Conservation (phyloP, 2,797 vertebrate species). For the Lagocephalus sceleratus region DNA sequence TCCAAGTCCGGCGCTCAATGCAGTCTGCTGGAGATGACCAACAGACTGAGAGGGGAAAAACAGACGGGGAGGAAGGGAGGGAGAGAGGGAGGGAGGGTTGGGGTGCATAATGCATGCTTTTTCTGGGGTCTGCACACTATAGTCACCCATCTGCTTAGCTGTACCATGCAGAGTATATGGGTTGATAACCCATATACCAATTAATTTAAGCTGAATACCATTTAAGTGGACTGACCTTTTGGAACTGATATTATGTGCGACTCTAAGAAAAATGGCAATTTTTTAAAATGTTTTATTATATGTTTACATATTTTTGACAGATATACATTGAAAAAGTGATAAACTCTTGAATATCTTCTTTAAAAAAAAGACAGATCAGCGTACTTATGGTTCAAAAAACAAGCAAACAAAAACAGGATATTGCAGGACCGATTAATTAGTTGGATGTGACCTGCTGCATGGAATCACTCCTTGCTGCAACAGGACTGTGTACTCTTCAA, state of each 20-base stretch:
- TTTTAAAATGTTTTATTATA: not conserved
- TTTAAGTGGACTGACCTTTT: conserved; percentile 15
- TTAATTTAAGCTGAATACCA: conserved; percentile 3
- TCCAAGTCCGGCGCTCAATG: conserved; percentile 62
- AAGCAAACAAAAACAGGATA: too few relatives aligned
- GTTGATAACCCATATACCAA: not conserved
- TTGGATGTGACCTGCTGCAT: too few relatives aligned
- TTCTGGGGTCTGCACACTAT: conserved; percentile 24
- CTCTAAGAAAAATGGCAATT: not conserved
- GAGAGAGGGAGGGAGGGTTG: not conserved
- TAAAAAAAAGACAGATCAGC: too few relatives aligned
- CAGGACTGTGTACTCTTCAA: too few relatives aligned
- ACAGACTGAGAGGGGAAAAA: conserved; percentile 13
- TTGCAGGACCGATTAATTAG: too few relatives aligned
- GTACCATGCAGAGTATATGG: conserved; percentile 6
- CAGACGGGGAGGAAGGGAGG: conserved; percentile 1
- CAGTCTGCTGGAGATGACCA: conserved; percentile 57
- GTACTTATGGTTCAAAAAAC: too few relatives aligned
- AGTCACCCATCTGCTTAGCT: conserved; percentile 43
- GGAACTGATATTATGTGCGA: not conserved
- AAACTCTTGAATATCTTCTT: too few relatives aligned
- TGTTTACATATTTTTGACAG: too few relatives aligned
- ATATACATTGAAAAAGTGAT: too few relatives aligned
- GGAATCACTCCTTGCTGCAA: too few relatives aligned
- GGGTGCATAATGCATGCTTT: conserved; percentile 14